A percentile compares a stretch with the other conserved stretches of the same genome.
Evolutionary conservation across 2,797 vertebrate species (phyloP).

Genomic region (Novumbra hubbsi): DNA sequence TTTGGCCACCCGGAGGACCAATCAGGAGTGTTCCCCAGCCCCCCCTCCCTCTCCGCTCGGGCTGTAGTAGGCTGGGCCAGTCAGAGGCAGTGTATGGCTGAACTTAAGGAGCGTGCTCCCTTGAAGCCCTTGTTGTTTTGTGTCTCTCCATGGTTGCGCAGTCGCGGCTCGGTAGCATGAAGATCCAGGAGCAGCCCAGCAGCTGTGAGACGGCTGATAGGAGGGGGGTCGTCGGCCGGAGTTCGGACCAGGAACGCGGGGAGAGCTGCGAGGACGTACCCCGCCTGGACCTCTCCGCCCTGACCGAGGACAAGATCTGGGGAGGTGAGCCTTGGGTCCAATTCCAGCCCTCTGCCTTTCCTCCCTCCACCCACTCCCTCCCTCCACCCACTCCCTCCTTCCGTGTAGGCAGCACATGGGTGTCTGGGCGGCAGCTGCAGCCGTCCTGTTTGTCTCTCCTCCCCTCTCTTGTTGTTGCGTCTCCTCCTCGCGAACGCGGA

Average conservation of each 20-base stretch:
- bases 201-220: conserved; percentile 71
- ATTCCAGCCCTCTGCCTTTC: background rate
- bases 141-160: conserved; percentile 69
- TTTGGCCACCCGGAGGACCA: conserved; percentile 64
- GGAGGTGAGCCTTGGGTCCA: conserved; percentile 83
- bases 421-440: conserved; percentile 65
- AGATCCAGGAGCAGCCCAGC: conserved; percentile 90
- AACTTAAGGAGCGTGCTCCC: conserved; percentile 68
- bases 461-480: conserved; percentile 29
- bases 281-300: conserved; percentile 82
- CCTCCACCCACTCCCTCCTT: background rate
- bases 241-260: conserved; percentile 71
- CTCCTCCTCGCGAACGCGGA: conserved; percentile 39
- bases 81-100: conserved; percentile 57
- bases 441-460: conserved; percentile 49
- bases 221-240: conserved; percentile 58
- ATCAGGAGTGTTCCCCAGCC: conserved; percentile 48
- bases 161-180: conserved; percentile 82
- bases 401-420: conserved; percentile 51
- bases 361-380: background rate
- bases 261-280: conserved; percentile 82
- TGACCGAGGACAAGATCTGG: conserved; percentile 87
- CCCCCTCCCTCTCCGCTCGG: conserved; percentile 37
- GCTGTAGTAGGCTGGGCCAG: conserved; percentile 56
- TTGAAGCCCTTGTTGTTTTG: conserved; percentile 50